These are phyloP conservation scores for Oceanodroma leucorhoa DNA, from an alignment of 2,797 vertebrate genomes.

Conservation along the genomic window DNA sequence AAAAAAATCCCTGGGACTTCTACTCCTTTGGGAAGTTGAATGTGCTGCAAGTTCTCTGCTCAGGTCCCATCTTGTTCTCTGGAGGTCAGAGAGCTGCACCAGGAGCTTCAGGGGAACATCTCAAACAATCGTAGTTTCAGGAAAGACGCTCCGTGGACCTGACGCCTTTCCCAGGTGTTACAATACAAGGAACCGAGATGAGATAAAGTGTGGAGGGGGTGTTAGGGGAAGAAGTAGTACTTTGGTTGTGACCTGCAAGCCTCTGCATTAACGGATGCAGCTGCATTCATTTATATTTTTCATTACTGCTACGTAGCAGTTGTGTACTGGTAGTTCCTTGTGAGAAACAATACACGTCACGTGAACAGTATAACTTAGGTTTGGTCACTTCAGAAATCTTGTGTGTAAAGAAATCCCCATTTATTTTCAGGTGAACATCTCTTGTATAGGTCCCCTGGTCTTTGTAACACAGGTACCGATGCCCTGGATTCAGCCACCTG, in stretches of 20 bases:
- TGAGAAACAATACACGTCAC: rapidly evolving
- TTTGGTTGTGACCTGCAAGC: not conserved
- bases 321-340: not conserved
- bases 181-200: not conserved
- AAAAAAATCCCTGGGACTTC: not conserved
- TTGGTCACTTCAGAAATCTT: not conserved
- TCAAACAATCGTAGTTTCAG: not conserved
- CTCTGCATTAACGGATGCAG: rapidly evolving
- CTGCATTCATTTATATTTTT: not conserved
- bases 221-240: not conserved
- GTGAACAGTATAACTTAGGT: rapidly evolving
- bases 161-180: not conserved
- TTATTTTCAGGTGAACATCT: not conserved
- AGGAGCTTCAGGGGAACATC: not conserved
- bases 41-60: not conserved
- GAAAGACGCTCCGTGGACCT: not conserved
- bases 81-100: not conserved
- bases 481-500: not conserved
- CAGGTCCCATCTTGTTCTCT: not conserved
- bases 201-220: not conserved
- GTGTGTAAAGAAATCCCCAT: rapidly evolving
- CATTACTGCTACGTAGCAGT: rapidly evolving
- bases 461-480: not conserved
- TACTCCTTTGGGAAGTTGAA: not conserved
- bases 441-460: no score